Conservation (phyloP, 2,888 invertebrate genomes). For the Ommatoiulus sabulosus region DNA sequence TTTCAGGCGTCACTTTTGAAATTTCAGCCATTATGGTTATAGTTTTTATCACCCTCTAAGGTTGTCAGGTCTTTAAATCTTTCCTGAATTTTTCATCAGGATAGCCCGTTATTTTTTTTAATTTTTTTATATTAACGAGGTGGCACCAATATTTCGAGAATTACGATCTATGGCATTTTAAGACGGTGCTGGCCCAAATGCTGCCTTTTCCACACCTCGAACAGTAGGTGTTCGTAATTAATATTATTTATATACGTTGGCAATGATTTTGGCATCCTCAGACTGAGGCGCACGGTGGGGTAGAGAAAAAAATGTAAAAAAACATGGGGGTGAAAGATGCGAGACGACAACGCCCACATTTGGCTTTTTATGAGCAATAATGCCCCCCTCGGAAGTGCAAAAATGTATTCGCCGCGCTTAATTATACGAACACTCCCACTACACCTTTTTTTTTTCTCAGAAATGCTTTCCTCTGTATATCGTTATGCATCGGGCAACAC, state of each 20-base stretch:
- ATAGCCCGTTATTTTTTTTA: neutral
- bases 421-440: constrained; percentile 19
- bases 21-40: neutral
- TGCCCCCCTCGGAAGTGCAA: neutral
- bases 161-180: neutral
- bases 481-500: neutral
- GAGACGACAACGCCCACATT: neutral
- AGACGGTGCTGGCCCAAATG: neutral
- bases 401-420: neutral
- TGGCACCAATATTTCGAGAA: neutral
- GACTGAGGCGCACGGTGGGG: neutral
- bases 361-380: neutral
- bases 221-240: constrained; percentile 19
- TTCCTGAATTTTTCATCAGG: neutral
- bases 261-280: neutral
- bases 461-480: neutral
- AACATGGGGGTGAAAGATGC: neutral
- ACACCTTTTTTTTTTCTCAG: neutral
- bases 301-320: neutral
- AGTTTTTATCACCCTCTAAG: neutral
- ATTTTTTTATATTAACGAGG: neutral
- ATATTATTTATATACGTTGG: neutral
- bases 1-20: neutral
- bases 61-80: neutral
- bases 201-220: neutral